Evolutionary conservation across 2,797 vertebrate genomes (phyloP).

Genomic region (Neomorphus geoffroyi): DNA sequence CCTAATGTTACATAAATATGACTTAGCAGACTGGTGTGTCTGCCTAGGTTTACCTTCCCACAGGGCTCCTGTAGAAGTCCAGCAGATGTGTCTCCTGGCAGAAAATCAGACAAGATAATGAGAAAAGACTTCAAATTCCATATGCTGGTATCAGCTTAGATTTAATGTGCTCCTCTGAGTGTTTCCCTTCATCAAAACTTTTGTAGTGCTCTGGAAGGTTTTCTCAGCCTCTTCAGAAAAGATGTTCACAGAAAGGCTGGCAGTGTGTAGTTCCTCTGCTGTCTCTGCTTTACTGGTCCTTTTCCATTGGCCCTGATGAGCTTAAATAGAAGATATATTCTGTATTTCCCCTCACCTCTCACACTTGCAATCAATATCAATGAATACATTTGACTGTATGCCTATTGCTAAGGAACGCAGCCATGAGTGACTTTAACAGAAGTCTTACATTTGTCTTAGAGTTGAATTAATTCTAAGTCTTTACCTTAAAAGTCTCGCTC

Average conservation of each 20-base stretch:
- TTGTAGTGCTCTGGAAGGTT: not conserved
- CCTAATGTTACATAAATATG: conserved; percentile 36
- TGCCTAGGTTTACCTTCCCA: conserved; percentile 8
- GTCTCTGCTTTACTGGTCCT: not conserved
- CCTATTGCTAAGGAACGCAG: not conserved
- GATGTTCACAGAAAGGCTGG: not conserved
- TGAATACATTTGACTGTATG: not conserved
- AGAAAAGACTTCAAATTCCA: conserved; percentile 60
- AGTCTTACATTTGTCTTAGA: not conserved
- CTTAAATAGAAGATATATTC: not conserved
- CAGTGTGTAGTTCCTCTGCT: not conserved
- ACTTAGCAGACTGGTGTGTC: conserved; percentile 7
- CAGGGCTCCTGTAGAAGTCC: conserved; percentile 38
- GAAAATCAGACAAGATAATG: conserved; percentile 62
- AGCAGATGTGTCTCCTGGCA: conserved; percentile 64
- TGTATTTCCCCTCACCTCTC: not conserved
- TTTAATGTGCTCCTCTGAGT: conserved; percentile 41
- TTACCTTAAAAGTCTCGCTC: not conserved
- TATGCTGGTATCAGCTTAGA: conserved; percentile 40
- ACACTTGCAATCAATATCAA: not conserved
- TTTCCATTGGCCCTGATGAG: not conserved
- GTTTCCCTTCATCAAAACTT: conserved; percentile 24
- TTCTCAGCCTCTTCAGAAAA: not conserved
- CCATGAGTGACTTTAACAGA: not conserved
- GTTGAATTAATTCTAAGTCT: not conserved